Conservation (phyloP, 2,888 invertebrate genomes). For the Xylocampa areola region DNA sequence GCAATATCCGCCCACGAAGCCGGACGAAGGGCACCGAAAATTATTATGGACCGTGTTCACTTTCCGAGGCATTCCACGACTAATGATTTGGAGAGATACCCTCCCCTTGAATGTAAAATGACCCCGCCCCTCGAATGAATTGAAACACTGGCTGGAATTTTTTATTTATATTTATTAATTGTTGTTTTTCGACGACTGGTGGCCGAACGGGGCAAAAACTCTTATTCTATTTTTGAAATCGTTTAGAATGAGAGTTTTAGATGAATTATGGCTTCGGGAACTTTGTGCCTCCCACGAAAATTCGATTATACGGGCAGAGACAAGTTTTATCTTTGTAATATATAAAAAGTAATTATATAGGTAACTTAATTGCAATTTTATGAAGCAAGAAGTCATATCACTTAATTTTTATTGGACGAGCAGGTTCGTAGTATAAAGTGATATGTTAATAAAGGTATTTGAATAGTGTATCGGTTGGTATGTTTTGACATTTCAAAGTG, state of each 20-base stretch:
- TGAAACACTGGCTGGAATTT: constrained; percentile 84
- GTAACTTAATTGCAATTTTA: constrained; percentile 50
- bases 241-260: constrained; percentile 55
- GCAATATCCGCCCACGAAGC: constrained; percentile 84
- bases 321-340: constrained; percentile 47
- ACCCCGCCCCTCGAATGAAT: constrained; percentile 87
- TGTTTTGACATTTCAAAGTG: constrained; percentile 73
- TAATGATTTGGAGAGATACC: constrained; percentile 88
- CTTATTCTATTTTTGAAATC: constrained; percentile 60
- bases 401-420: constrained; percentile 45
- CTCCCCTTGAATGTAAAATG: constrained; percentile 89
- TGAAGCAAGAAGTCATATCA: constrained; percentile 37
- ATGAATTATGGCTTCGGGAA: constrained; percentile 58
- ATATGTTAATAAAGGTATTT: constrained; percentile 62
- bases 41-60: constrained; percentile 83
- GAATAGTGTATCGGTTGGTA: constrained; percentile 58
- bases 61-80: constrained; percentile 85
- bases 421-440: constrained; percentile 45
- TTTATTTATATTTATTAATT: constrained; percentile 86
- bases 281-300: constrained; percentile 55
- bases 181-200: constrained; percentile 84
- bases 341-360: constrained; percentile 42
- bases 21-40: constrained; percentile 82
- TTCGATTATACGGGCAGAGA: constrained; percentile 52
- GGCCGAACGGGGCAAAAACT: constrained; percentile 72